phyloP scores from a whole-genome alignment of 2,888 invertebrate genomes.

The Brachyopa scutellaris region DNA sequence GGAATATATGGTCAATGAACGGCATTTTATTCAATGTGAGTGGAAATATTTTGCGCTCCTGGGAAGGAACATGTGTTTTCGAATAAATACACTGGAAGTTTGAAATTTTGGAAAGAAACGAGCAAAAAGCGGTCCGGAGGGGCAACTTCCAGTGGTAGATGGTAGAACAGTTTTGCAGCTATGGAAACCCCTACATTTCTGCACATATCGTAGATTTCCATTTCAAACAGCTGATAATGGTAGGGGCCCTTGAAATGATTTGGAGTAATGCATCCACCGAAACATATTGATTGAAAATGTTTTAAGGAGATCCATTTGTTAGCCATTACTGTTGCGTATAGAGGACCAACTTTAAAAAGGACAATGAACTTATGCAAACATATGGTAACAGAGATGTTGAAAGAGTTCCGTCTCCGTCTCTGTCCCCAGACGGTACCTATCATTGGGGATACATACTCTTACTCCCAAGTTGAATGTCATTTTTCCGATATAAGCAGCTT shows the following conservation, averaged over 20 bases:
- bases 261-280: not conserved
- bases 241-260: not conserved
- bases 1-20: slow-evolving; percentile 72
- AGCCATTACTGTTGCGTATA: no score
- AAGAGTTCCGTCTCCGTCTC: no score
- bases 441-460: no score
- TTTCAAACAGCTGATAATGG: slow-evolving; percentile 1
- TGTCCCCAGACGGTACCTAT: no score
- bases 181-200: slow-evolving; percentile 42
- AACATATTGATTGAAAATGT: not conserved
- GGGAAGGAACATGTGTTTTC: slow-evolving; percentile 69
- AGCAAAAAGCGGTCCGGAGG: slow-evolving; percentile 1
- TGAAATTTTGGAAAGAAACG: not conserved
- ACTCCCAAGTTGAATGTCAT: no score
- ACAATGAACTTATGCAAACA: not conserved
- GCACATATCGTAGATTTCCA: slow-evolving; percentile 66
- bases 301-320: no score
- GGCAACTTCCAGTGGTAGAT: slow-evolving; percentile 29
- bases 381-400: no score
- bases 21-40: slow-evolving; percentile 58
- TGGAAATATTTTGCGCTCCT: slow-evolving; percentile 47
- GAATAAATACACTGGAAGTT: slow-evolving; percentile 22
- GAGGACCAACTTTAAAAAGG: not conserved
- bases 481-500: no score
- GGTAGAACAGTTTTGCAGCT: slow-evolving; percentile 41